Evolutionary conservation across 2,113 vertebrate genomes (phyloP).

Genomic region (Mormoops blainvillei): DNA sequence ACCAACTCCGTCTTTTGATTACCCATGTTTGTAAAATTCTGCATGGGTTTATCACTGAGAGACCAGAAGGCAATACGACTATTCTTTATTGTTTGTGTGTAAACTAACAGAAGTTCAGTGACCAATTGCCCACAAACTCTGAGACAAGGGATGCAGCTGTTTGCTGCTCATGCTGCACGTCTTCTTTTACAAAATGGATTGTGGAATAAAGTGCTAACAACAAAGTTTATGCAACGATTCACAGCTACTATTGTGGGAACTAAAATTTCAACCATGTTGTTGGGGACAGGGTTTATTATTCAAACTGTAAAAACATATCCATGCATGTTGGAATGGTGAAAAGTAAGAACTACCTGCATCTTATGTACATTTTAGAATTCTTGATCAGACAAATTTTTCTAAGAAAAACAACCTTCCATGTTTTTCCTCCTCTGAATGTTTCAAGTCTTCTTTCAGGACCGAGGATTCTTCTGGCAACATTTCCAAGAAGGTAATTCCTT

Average conservation of each 20-base stretch:
- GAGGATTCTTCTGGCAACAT: background rate
- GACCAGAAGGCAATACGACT: background rate
- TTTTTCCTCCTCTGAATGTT: background rate
- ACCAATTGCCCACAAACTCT: background rate
- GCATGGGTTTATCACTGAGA: background rate
- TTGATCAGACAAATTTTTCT: background rate
- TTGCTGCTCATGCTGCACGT: background rate
- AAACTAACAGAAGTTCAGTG: background rate
- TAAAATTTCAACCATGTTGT: background rate
- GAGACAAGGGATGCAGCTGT: background rate
- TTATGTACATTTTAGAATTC: conserved; percentile 9
- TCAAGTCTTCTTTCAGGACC: background rate
- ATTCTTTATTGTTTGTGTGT: background rate
- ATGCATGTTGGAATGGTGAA: background rate
- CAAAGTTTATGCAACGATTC: background rate
- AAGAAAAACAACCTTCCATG: background rate
- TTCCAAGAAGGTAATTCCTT: conserved; percentile 11
- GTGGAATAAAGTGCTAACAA: background rate
- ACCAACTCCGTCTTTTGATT: background rate
- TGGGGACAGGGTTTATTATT: background rate
- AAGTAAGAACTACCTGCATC: background rate
- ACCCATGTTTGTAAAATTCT: background rate
- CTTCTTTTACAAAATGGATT: background rate
- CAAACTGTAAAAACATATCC: background rate
- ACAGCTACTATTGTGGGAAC: background rate